Conservation (phyloP, 2,888 invertebrate genomes). For the Crossocerus cetratus region DNA sequence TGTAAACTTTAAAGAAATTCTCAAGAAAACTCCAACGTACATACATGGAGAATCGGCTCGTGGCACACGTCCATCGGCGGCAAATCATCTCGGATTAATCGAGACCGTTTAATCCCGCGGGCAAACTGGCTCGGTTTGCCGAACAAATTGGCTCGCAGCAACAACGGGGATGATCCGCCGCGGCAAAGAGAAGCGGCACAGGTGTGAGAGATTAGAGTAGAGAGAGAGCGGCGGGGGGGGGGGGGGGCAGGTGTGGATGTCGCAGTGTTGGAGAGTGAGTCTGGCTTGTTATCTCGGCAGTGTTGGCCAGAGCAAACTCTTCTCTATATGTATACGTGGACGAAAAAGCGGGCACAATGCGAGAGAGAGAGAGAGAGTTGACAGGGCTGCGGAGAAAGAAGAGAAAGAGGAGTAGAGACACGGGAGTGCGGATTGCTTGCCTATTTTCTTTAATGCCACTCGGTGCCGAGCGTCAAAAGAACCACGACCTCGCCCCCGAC, state of each 20-base stretch:
- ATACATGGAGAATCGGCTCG: too few species aligned
- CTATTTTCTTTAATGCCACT: slow-evolving; percentile 8
- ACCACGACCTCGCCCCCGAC: background rate
- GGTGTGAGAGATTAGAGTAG: background rate
- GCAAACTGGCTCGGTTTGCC: too few species aligned
- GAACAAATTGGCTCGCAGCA: too few species aligned
- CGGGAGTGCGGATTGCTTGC: background rate
- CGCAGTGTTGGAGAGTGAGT: too few species aligned
- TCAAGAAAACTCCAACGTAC: too few species aligned
- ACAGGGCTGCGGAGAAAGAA: background rate
- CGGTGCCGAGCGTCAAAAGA: background rate
- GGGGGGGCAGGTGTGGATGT: too few species aligned
- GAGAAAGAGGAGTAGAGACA: background rate
- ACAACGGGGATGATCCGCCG: background rate
- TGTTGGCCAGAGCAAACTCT: background rate
- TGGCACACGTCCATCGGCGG: too few species aligned
- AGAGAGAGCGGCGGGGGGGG: too few species aligned
- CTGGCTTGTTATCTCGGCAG: background rate
- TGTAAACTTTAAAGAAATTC: too few species aligned
- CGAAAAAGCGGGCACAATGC: background rate
- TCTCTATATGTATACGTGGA: background rate
- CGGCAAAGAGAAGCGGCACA: background rate
- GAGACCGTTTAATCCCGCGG: too few species aligned
- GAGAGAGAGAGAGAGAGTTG: too few species aligned
- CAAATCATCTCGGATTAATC: too few species aligned